Percentiles rank a stretch among this genome's conserved stretches.
Evolutionary conservation across 2,888 invertebrate genomes (phyloP).

Genomic region (Eupithecia abbreviata): DNA sequence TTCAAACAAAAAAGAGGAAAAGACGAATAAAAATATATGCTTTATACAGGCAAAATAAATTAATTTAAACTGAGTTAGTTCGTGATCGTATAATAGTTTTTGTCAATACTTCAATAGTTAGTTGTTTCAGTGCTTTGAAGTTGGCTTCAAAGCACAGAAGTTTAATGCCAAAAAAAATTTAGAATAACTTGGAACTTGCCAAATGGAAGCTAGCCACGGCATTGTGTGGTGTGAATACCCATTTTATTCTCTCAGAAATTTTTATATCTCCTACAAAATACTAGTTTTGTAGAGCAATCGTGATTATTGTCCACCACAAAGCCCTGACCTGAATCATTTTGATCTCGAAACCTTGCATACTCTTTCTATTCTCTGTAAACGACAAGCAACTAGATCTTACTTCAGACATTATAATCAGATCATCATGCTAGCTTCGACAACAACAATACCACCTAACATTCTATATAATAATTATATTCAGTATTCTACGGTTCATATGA

Average conservation of each 20-base stretch:
- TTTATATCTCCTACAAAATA: background rate
- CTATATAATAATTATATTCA: too few species aligned
- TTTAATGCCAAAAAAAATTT: background rate
- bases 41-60: too few species aligned
- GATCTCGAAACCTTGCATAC: conserved; percentile 20
- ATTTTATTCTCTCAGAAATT: background rate
- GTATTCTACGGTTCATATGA: too few species aligned
- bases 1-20: too few species aligned
- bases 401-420: background rate
- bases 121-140: conserved; percentile 2
- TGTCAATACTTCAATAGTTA: conserved; percentile 5
- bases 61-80: too few species aligned
- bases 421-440: background rate
- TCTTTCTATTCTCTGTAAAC: conserved; percentile 12
- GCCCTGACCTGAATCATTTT: conserved; percentile 31
- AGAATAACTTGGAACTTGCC: background rate
- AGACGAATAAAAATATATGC: too few species aligned
- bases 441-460: background rate
- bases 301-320: conserved; percentile 22
- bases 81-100: too few species aligned
- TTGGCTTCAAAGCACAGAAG: too few species aligned
- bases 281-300: conserved; percentile 13
- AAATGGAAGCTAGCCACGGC: background rate
- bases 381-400: background rate
- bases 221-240: background rate